Evolutionary conservation across 2,797 vertebrate genomes (phyloP).

Genomic region (Lepus oiostolus): DNA sequence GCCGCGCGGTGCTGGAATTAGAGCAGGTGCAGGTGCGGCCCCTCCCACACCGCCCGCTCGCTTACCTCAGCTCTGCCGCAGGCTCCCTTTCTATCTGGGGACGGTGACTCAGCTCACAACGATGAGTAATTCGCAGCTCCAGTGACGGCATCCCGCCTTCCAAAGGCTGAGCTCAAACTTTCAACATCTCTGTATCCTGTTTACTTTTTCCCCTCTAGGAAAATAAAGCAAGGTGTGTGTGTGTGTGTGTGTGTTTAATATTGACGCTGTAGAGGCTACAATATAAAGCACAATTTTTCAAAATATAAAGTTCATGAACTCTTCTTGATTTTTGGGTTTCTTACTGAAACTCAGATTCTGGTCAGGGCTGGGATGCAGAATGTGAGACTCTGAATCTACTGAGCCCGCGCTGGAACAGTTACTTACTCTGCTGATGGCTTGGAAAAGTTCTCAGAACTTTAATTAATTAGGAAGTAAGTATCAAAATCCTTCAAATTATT

Average conservation of each 20-base stretch:
- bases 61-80: slow-evolving; percentile 6
- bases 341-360: not conserved
- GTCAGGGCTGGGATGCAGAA: rapidly evolving
- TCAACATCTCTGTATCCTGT: not conserved
- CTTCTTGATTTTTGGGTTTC: not conserved
- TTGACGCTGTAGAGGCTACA: not conserved
- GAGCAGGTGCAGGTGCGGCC: slow-evolving; percentile 11
- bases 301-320: rapidly evolving
- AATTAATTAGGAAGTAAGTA: not conserved
- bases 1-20: not conserved
- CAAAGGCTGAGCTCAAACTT: not conserved
- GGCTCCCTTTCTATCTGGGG: not conserved
- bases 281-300: rapidly evolving
- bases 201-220: not conserved
- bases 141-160: not conserved
- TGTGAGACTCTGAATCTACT: not conserved
- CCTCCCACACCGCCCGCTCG: not conserved
- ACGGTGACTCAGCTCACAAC: slow-evolving; percentile 36
- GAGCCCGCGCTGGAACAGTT: not conserved
- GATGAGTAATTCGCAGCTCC: not conserved
- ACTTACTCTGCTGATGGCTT: rapidly evolving
- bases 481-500: not conserved
- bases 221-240: not conserved
- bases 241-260: too few relatives aligned
- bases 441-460: not conserved